These are phyloP conservation scores for Teinopalpus imperialis DNA, from an alignment of 2,888 invertebrate genomes.

Conservation along the genomic window DNA sequence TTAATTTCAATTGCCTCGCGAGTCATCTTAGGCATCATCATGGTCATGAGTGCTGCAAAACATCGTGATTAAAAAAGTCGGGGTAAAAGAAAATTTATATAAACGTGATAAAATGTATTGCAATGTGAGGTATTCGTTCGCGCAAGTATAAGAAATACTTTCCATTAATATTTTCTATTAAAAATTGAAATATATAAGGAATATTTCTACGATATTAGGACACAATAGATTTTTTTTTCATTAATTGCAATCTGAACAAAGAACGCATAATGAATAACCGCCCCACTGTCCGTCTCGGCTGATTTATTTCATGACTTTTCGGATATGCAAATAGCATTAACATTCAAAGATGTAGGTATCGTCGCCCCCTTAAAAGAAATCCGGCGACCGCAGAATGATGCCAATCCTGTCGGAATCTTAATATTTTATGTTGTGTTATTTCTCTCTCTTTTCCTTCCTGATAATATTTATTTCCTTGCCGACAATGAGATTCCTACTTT, in stretches of 20 bases:
- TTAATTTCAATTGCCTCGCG: too few species aligned
- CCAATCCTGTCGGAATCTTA: constrained; percentile 81
- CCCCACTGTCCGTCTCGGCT: constrained; percentile 77
- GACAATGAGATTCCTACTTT: constrained; percentile 82
- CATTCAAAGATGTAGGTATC: constrained; percentile 75
- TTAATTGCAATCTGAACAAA: constrained; percentile 75
- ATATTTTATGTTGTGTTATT: constrained; percentile 82
- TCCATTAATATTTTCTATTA: too few species aligned
- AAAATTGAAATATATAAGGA: background rate
- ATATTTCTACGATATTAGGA: constrained; percentile 30
- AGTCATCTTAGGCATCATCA: too few species aligned
- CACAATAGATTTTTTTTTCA: constrained; percentile 49
- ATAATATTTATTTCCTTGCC: constrained; percentile 79
- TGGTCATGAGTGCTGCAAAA: too few species aligned
- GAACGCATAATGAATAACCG: constrained; percentile 68
- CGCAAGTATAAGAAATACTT: too few species aligned
- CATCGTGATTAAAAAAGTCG: too few species aligned
- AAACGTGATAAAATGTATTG: too few species aligned
- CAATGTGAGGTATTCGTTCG: too few species aligned
- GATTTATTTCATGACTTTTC: constrained; percentile 82
- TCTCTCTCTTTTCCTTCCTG: constrained; percentile 76
- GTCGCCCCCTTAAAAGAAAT: constrained; percentile 68
- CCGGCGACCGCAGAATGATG: constrained; percentile 76
- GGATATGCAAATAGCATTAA: constrained; percentile 81
- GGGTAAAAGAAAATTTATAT: too few species aligned